phyloP scores from a whole-genome alignment of 2,113 vertebrate species.

The Monarcha castaneiventris region DNA sequence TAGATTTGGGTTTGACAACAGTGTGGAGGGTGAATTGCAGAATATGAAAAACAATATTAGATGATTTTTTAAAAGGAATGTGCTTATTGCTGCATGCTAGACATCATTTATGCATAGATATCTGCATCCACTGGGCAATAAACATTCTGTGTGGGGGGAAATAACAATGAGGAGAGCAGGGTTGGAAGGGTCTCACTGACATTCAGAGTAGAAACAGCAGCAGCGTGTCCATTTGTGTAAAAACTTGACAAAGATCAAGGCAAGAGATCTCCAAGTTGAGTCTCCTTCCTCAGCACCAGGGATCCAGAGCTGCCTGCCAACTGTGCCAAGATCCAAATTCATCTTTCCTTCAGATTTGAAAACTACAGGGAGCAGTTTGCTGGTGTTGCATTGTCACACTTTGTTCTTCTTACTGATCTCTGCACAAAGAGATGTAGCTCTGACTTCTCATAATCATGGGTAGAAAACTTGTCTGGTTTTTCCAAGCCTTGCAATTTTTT shows the following conservation, averaged over 20 bases:
- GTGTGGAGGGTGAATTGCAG: not conserved
- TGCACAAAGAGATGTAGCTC: not conserved
- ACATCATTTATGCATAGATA: not conserved
- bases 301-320: not conserved
- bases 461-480: not conserved
- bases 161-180: not conserved
- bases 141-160: not conserved
- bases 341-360: not conserved
- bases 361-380: not conserved
- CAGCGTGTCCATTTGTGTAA: rapidly evolving
- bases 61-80: not conserved
- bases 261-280: not conserved
- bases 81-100: not conserved
- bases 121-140: not conserved
- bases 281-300: rapidly evolving
- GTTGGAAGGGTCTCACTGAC: not conserved
- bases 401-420: not conserved
- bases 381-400: not conserved
- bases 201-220: not conserved
- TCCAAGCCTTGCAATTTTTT: not conserved
- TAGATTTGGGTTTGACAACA: not conserved
- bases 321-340: not conserved
- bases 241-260: not conserved
- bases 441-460: not conserved
- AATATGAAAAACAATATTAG: not conserved